phyloP scores from a whole-genome alignment of 2,113 vertebrate genomes.

The Cyanoramphus novaezelandiae region DNA sequence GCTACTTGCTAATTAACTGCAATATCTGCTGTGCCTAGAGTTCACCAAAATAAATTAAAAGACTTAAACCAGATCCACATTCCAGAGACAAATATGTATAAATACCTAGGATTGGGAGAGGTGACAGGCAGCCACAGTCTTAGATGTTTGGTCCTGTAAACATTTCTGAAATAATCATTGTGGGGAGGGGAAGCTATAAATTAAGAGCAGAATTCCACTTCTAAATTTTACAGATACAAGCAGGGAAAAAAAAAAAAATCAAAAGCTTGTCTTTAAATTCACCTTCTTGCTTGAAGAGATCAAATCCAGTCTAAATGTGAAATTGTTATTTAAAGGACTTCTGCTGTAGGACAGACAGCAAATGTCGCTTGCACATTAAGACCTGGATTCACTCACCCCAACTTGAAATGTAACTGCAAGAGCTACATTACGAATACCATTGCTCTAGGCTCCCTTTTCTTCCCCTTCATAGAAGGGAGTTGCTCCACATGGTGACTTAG shows the following conservation, averaged over 20 bases:
- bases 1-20: slow-evolving; percentile 19
- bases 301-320: not conserved
- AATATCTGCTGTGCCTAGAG: not conserved
- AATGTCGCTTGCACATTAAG: slow-evolving; percentile 1
- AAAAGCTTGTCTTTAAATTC: not conserved
- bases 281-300: not conserved
- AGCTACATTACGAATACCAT: not conserved
- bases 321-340: slow-evolving; percentile 23
- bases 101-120: not conserved
- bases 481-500: not conserved
- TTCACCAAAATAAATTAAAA: not conserved
- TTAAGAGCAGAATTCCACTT: not conserved
- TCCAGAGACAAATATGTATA: not conserved
- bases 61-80: not conserved
- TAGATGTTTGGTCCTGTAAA: not conserved
- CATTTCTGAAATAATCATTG: not conserved
- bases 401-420: not conserved
- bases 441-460: not conserved
- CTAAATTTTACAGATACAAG: not conserved
- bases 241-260: not conserved
- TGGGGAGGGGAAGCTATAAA: not conserved
- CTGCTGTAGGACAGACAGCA: not conserved
- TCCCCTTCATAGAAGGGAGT: not conserved
- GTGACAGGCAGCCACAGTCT: not conserved
- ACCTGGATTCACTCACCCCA: not conserved